Conservation (phyloP, 2,888 invertebrate species). For the Erebia palarica region DNA sequence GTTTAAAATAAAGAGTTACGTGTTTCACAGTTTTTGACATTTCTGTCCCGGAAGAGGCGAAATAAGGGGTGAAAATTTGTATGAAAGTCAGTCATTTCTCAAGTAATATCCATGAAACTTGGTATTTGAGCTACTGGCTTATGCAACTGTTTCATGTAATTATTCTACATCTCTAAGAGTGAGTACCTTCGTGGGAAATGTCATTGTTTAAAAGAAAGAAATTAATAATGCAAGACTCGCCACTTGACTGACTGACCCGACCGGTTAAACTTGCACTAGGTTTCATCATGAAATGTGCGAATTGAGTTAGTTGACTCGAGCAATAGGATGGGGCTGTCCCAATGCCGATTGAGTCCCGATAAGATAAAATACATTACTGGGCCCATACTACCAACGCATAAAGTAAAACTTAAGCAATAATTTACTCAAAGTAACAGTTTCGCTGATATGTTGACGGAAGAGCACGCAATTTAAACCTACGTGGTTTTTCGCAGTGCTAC, state of each 20-base stretch:
- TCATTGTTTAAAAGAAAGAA: slow-evolving; percentile 44
- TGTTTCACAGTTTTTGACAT: too few relatives aligned
- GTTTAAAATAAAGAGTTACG: too few relatives aligned
- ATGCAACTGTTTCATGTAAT: slow-evolving; percentile 18
- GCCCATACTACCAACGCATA: too few relatives aligned
- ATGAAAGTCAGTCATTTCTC: too few relatives aligned
- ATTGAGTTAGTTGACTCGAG: slow-evolving; percentile 29
- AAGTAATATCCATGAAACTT: too few relatives aligned
- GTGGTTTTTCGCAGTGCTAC: too few relatives aligned
- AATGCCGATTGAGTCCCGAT: slow-evolving; percentile 60
- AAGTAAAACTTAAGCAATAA: not conserved
- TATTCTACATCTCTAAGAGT: slow-evolving; percentile 29
- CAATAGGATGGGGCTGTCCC: slow-evolving; percentile 60
- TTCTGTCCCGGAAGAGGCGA: too few relatives aligned
- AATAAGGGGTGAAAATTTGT: too few relatives aligned
- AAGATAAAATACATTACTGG: not conserved
- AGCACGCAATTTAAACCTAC: too few relatives aligned
- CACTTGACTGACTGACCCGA: slow-evolving; percentile 52
- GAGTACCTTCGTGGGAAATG: slow-evolving; percentile 36
- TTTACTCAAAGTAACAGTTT: not conserved
- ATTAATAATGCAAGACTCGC: slow-evolving; percentile 43
- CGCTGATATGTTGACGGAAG: too few relatives aligned
- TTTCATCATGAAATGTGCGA: slow-evolving; percentile 30
- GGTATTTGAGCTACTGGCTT: too few relatives aligned
- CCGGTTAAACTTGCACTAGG: slow-evolving; percentile 53